Evolutionary conservation across 2,113 vertebrate genomes (phyloP), one percentile per base, ranked within the genome.

Genomic region (Aepyceros melampus): DNA sequence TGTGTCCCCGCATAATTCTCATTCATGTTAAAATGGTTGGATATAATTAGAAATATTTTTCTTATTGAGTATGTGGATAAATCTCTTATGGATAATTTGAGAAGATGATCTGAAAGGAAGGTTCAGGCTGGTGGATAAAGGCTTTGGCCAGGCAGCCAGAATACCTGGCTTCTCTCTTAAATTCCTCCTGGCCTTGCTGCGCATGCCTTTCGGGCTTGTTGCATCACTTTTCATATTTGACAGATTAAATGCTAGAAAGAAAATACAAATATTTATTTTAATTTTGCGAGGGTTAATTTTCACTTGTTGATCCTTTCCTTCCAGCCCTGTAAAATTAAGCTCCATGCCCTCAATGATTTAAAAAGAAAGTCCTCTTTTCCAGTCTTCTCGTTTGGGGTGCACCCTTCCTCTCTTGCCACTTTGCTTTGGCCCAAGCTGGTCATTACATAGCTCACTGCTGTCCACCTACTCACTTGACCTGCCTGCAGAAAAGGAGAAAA

Each of bases 31-130:
- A 98, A 98, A 99, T 98, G 98, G 96, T 97, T 96, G 98, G 99
- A 99, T 99, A 99, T 99, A 99, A 99, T 99, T 99, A 99, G 99
- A 99, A 98, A 98, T 98, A 98, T 98, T 99, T 99, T 98, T 99
- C 99, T 98, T 99, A 98, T 98, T 92, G 98, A 98, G 98, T 99
- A 98, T 99, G 98, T 99, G 99, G 98, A 99, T 98, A 99, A 98
- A 98, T 98, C 98, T 98, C 98, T 99, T 99, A 99, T 99, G 99
- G 99, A 99, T 43, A 99, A 99, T 99, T 25, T 98, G 95, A 98
- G 98, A 99, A 98, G 98, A 97, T 98, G 98, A 99, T 98, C 95
- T 98, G 99, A 98, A 98, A 98, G 98, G 96, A 97, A 98, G 88
- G 97, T 98, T 95, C 98, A 94, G 91, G 96, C 98, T 98, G 53